Conservation (phyloP, 2,113 vertebrate species). For the Amphiprion ocellaris region DNA sequence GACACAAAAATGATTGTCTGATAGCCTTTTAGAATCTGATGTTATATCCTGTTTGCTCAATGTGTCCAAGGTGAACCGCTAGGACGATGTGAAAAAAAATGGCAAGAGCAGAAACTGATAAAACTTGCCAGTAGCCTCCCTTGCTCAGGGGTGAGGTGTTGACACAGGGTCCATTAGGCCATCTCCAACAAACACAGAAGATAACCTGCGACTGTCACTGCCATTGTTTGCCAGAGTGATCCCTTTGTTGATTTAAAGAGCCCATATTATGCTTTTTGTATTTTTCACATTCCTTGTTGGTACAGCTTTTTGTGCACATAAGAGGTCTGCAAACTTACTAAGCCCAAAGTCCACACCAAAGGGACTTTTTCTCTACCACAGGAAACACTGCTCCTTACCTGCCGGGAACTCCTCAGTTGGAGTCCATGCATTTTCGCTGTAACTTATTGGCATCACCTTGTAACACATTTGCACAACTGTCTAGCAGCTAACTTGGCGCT, state of each 20-base stretch:
- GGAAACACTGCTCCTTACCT: too few species aligned
- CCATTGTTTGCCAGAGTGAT: background rate
- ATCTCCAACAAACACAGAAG: conserved; percentile 31
- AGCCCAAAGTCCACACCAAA: too few species aligned
- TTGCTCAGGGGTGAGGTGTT: conserved; percentile 15
- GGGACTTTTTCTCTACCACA: too few species aligned
- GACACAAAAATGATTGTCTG: conserved; percentile 5
- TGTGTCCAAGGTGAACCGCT: conserved; percentile 16
- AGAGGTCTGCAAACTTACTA: too few species aligned
- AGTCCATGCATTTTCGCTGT: too few species aligned
- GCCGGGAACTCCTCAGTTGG: too few species aligned
- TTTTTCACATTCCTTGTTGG: too few species aligned
- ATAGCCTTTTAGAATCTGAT: background rate
- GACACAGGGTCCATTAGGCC: background rate
- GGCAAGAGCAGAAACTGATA: background rate
- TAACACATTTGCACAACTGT: too few species aligned
- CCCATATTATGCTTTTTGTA: background rate
- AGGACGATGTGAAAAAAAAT: too few species aligned
- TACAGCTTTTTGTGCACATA: too few species aligned
- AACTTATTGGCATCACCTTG: too few species aligned
- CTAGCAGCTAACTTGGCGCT: too few species aligned
- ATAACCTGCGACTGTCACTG: background rate
- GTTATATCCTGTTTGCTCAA: conserved; percentile 3
- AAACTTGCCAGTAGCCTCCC: background rate
- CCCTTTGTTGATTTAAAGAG: background rate